Base-by-base conservation (phyloP, 2,113 vertebrate species). In the Dendrocopos noguchii region DNA sequence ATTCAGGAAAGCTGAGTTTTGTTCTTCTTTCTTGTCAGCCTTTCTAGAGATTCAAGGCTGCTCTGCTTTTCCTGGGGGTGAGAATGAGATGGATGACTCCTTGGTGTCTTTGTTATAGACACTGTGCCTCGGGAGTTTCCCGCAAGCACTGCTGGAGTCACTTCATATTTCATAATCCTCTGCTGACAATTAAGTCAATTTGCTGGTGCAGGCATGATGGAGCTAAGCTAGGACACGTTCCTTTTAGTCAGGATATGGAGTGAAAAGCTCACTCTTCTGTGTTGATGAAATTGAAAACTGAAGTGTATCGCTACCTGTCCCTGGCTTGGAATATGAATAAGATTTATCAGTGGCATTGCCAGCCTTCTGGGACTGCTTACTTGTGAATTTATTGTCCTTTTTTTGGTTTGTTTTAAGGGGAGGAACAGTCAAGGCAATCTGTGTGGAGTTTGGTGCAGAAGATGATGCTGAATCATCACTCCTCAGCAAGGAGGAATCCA, bases 161-260 rank as follows among this genome's bases (percentile, higher is more conserved):
- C 92, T 94, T 95, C 77, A 27, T 71, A 78, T 95, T 95, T 95
- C 83, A 83, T 95, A 94, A 94, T 95, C 80, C 83, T 80, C 72
- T 65, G 61, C 88, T 95, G 95, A 95, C 90, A 95, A 95, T 96
- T 95, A 95, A 96, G 92, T 91, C 95, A 94, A 96, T 96, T 94
- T 95, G 73, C 77, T 93, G 92, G 83, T 95, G 92, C 80, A 86
- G 85, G 59, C 50, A 4, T 95, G 95, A 95, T 96, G 93, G 91
- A 96, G 88, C 85, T 86, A 91, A 93, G 95, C 80, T 95, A 91
- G 95, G 95, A 78, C 95, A 86, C 11, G 88, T 75, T 94, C 71
- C 82, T 74, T 91, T 85, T 50, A 91, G 82, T 44, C 57, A 56
- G 82, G 73, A 36, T 80, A 71, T 0, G 20, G 52, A 88, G 47